phyloP scores from a whole-genome alignment of 2,797 vertebrate species.

The Crossoptilon crossoptilon region DNA sequence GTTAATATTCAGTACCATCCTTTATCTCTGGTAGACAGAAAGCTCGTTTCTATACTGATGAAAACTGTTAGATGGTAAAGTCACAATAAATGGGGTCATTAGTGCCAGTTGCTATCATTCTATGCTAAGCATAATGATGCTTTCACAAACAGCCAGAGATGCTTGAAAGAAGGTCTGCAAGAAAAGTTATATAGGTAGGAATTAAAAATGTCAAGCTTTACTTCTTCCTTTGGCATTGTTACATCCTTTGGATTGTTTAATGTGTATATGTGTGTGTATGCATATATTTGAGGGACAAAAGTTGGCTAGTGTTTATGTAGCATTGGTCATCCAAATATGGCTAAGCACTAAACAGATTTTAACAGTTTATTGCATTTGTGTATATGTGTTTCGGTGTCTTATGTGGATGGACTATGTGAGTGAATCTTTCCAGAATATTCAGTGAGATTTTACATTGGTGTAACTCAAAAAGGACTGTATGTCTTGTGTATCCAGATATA shows the following conservation, averaged over 20 bases:
- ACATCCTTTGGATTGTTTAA: background rate
- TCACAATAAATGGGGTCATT: background rate
- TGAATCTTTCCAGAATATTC: background rate
- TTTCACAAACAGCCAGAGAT: background rate
- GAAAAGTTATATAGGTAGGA: background rate
- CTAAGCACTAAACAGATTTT: background rate
- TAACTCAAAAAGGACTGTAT: background rate
- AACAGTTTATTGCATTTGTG: background rate
- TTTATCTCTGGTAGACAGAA: background rate
- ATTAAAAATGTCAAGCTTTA: background rate
- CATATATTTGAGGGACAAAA: background rate
- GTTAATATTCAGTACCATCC: background rate
- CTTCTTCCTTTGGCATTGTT: background rate
- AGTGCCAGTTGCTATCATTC: background rate
- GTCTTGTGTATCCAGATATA: background rate
- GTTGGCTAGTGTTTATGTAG: background rate
- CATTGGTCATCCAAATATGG: background rate
- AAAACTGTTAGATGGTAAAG: background rate
- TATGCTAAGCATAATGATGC: background rate
- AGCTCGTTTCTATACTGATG: background rate
- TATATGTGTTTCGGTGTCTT: background rate
- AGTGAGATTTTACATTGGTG: background rate
- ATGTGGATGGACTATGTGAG: accelerated
- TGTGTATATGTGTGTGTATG: background rate
- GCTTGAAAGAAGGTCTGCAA: background rate